Conservation (phyloP, 2,797 vertebrate genomes). For the Phylloscopus collybita region DNA sequence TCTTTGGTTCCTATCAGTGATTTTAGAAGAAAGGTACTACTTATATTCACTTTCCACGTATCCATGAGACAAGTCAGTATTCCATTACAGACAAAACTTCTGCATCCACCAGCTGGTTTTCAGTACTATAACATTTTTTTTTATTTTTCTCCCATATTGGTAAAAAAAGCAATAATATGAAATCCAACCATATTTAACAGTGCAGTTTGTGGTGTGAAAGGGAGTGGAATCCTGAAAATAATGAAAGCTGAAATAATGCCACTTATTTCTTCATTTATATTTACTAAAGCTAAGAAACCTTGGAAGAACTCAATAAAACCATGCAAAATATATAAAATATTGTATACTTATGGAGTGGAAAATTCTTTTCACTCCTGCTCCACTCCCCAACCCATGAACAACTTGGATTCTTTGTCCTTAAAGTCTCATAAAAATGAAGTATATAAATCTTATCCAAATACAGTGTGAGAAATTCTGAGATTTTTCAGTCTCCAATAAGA, state of each 20-base stretch:
- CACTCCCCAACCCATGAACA: too few species aligned
- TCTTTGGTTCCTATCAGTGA: conserved; percentile 19
- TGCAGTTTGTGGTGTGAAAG: not conserved
- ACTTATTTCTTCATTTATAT: not conserved
- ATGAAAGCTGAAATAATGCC: not conserved
- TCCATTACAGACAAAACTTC: conserved; percentile 40
- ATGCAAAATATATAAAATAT: not conserved
- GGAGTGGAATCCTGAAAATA: not conserved
- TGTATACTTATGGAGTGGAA: not conserved
- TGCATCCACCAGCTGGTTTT: not conserved
- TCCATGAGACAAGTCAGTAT: conserved; percentile 25
- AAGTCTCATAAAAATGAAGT: not conserved
- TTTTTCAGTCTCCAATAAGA: not conserved
- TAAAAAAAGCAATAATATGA: not conserved
- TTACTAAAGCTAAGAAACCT: not conserved
- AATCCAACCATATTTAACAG: not conserved
- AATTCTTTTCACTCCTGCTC: not conserved
- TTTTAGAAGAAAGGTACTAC: not conserved
- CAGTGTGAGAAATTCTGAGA: not conserved
- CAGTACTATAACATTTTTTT: not conserved
- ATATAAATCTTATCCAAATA: not conserved
- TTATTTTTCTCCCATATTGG: conserved; percentile 23
- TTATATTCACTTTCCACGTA: not conserved
- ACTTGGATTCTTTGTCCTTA: not conserved
- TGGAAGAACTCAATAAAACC: not conserved